Base-by-base conservation (phyloP, 2,113 vertebrate genomes). In the Isichthys henryi region DNA sequence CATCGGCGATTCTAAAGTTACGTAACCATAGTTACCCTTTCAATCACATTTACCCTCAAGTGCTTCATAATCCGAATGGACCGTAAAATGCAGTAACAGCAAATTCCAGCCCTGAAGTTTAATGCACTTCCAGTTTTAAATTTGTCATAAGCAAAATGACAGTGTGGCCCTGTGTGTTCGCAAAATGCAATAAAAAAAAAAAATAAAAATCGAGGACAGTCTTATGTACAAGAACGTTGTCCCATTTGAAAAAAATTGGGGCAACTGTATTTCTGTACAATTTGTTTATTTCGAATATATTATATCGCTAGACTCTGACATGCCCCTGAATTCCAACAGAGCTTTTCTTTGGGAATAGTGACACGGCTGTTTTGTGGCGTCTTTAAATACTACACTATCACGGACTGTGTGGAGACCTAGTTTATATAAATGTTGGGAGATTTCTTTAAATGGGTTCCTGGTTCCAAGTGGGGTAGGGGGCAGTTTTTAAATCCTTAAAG, bases 391-490 rank as follows among this genome's bases (percentile, higher is more conserved):
- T 66, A 46, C 66, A 27, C 9, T 80, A 80, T 50, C 45, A 80
- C n/a, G 70, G 27, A 85, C 15, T 49, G 80, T 27, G 35, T 52
- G 88, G 52, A 11, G 53, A 62, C n/a, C 21, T 62, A 84, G 31
- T 23, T 62, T 13, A 62, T 39, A 88, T 43, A 88, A 88, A 88
- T 17, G 87, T 62, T 62, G 53, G n/a, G 58, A 70, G 43, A 48
- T 48, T 23, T 89, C 13, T 49, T 88, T 58, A 56, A 89, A 43
- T 11, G 27, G 48, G 74, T 53, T 82, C 49, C n/a, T 89, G 53
- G 49, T 84, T 89, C 21, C 9, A 39, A 31, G 52, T 85, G 85
- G 89, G 90, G 70, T 39, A 62, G 88, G 86, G 52, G 87, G 56
- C 46, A 46, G 50, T 62, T 52, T 35, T 27, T 27, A 8, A 39